phyloP scores from a whole-genome alignment of 2,113 vertebrate genomes.

The Chaetodon auriga region DNA sequence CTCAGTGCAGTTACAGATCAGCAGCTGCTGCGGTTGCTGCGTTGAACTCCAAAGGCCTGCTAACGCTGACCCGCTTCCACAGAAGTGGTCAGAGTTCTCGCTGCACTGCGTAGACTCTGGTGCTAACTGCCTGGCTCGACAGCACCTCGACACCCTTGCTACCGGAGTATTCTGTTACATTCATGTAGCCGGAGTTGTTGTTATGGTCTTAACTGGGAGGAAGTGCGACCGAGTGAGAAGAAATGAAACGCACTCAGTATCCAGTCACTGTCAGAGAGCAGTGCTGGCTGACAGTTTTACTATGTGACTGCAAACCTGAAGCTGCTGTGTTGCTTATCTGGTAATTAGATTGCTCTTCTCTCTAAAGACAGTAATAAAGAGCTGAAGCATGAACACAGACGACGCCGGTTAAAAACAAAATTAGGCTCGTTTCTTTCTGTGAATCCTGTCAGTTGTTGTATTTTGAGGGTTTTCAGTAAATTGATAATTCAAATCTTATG shows the following conservation, averaged over 20 bases:
- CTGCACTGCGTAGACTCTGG: slow-evolving; percentile 30
- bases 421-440: background rate
- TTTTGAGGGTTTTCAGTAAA: background rate
- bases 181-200: slow-evolving; percentile 15
- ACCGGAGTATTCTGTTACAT: slow-evolving; percentile 36
- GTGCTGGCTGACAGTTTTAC: background rate
- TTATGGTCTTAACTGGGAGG: slow-evolving; percentile 4
- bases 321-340: slow-evolving; percentile 10
- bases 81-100: slow-evolving; percentile 40
- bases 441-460: slow-evolving; percentile 1
- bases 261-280: background rate
- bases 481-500: background rate
- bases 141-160: slow-evolving; percentile 33
- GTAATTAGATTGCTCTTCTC: background rate
- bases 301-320: background rate
- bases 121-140: slow-evolving; percentile 46
- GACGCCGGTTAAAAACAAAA: background rate
- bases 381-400: background rate
- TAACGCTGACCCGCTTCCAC: slow-evolving; percentile 50
- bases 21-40: slow-evolving; percentile 31
- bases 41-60: slow-evolving; percentile 46
- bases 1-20: slow-evolving; percentile 56
- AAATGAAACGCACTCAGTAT: slow-evolving; percentile 13
- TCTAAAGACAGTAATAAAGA: background rate
- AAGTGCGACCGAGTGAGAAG: slow-evolving; percentile 5